Percentiles rank a stretch among this genome's conserved stretches.
phyloP scores from a whole-genome alignment of 2,797 vertebrate genomes.

The Erethizon dorsatum region DNA sequence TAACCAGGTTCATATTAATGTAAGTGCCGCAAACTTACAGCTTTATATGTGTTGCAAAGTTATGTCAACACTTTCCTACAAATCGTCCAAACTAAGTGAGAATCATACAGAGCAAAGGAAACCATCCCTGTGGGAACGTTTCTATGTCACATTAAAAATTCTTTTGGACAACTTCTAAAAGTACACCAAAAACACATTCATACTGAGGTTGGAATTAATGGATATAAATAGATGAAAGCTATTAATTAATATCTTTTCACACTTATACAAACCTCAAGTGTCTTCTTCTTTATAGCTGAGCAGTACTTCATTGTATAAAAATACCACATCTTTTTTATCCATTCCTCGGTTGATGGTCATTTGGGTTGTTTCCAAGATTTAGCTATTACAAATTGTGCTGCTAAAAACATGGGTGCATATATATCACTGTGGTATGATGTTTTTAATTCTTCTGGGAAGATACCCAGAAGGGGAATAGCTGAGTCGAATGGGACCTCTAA shows the following conservation, averaged over 20 bases:
- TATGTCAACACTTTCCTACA: slow-evolving; percentile 39
- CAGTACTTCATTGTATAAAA: no score
- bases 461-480: no score
- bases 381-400: no score
- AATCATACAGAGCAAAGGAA: slow-evolving; percentile 67
- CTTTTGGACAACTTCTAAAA: slow-evolving; percentile 54
- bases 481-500: no score
- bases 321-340: no score
- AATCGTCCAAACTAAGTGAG: slow-evolving; percentile 68
- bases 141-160: slow-evolving; percentile 53
- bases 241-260: slow-evolving; percentile 62
- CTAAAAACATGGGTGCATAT: no score
- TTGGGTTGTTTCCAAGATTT: no score
- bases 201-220: slow-evolving; percentile 44
- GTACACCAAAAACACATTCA: slow-evolving; percentile 16
- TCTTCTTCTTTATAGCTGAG: no score
- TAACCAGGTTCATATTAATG: slow-evolving; percentile 35
- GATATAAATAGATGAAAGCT: slow-evolving; percentile 62
- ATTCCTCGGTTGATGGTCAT: no score
- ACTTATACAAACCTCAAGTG: no score
- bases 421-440: no score
- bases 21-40: slow-evolving; percentile 55
- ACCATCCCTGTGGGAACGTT: slow-evolving; percentile 18
- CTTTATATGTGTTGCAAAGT: slow-evolving; percentile 45
- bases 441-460: no score